Evolutionary conservation across 2,113 vertebrate genomes (phyloP).

Genomic region (Enhydra lutris): DNA sequence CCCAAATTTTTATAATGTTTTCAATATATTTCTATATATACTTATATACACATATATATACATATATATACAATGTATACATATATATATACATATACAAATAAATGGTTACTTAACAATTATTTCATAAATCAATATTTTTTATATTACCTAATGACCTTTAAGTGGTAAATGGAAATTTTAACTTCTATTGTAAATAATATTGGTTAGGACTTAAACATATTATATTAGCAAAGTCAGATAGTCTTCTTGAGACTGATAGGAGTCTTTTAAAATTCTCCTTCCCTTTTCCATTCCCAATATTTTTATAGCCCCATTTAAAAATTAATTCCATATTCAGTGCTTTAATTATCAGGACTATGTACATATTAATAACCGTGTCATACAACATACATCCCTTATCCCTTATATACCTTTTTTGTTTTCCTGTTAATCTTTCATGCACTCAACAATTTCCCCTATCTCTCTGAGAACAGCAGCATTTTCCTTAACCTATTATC

Average conservation of each 20-base stretch:
- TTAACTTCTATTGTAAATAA: background rate
- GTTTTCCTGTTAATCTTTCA: background rate
- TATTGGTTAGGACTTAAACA: background rate
- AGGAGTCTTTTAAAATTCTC: background rate
- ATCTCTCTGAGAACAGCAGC: background rate
- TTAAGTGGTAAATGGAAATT: background rate
- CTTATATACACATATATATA: background rate
- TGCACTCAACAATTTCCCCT: background rate
- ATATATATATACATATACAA: background rate
- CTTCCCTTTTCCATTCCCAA: background rate
- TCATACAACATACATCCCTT: background rate
- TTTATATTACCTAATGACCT: background rate
- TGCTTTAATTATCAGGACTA: background rate
- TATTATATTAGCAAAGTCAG: background rate
- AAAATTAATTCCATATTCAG: background rate
- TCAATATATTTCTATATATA: background rate
- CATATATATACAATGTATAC: background rate
- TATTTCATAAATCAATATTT: background rate
- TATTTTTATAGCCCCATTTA: background rate
- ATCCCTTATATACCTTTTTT: background rate
- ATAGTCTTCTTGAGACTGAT: background rate
- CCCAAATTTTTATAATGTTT: background rate
- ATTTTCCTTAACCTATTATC: background rate
- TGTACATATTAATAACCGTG: background rate
- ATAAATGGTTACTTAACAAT: background rate